Evolutionary conservation across 1,140 invertebrate species (phyloP), one percentile per base, ranked within the genome.

Genomic region (Tyrophagus putrescentiae): DNA sequence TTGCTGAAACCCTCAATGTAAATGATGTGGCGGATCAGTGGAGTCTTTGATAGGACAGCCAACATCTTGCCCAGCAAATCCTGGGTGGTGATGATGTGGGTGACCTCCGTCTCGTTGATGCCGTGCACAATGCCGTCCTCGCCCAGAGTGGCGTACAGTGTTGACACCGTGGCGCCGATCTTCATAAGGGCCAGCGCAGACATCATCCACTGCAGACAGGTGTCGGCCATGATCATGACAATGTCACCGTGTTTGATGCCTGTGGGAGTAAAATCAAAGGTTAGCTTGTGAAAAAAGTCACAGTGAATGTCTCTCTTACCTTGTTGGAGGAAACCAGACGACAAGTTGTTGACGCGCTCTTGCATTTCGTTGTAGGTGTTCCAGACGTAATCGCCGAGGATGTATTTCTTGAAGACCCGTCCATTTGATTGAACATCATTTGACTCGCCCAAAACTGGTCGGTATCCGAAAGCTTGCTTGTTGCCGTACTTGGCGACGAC

Each of bases 141-240:
- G 3, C 93, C 93, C 0, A 98, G 77, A 0, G 92, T 98, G 1
- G 93, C 87, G 71, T 98, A 98, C 61, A 98, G 83, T 0, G 94
- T 98, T 0, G 94, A 89, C 63, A 97, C 84, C 77, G 76, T 54
- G 23, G 66, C 64, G 21, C 67, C 63, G 6, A 67, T 39, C 45
- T 67, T 57, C 64, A 62, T 42, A 33, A 65, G 45, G 29, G 57
- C 60, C 45, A 57, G 50, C 23, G 90, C 86, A 0, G 89, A 83
- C 33, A 96, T 82, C 80, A 97, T 84, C 94, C 94, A 98, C 76
- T 98, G 94, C 23, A 84, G 85, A 63, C 92, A 77, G 0, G 94
- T 98, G 75, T 98, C 94, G 0, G 92, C 88, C 75, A 95, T 98
- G 65, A 98, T 86, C 18, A 89, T 85, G 60, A 97, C 75, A 67